These are phyloP conservation scores for Apteryx mantelli DNA, from an alignment of 2,113 vertebrate genomes.

Conservation along the genomic window DNA sequence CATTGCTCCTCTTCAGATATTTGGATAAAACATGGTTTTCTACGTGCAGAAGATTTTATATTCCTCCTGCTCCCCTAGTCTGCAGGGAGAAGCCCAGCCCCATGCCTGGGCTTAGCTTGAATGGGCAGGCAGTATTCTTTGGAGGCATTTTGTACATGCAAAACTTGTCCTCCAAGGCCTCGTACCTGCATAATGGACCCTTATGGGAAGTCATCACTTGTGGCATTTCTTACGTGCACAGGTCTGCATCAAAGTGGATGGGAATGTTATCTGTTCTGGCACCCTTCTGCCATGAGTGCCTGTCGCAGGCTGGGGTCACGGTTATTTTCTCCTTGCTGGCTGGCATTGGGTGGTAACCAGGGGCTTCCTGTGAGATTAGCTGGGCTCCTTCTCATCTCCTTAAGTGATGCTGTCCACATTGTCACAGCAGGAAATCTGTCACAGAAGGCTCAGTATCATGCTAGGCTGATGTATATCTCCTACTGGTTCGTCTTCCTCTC, in stretches of 20 bases:
- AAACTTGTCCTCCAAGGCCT: neutral
- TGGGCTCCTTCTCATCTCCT: neutral
- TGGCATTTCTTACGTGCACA: neutral
- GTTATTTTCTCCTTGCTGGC: neutral
- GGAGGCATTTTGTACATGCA: neutral
- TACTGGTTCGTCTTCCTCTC: neutral
- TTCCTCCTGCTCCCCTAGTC: neutral
- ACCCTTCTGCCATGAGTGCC: neutral
- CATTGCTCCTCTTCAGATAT: neutral
- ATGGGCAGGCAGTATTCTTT: neutral
- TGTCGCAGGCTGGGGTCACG: neutral
- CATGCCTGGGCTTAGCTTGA: neutral
- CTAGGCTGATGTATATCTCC: neutral
- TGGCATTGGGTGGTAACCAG: neutral
- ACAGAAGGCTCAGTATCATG: neutral
- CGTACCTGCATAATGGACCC: fast-evolving
- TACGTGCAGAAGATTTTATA: neutral
- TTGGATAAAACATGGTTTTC: neutral
- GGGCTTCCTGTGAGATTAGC: neutral
- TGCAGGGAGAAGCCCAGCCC: neutral
- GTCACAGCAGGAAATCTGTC: neutral
- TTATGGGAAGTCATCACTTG: fast-evolving
- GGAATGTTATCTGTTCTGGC: neutral
- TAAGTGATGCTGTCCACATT: neutral
- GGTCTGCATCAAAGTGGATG: neutral